Percentiles rank a stretch among this genome's conserved stretches.
Evolutionary conservation across 92 coral and sea anemone genomes (phyloP).

Genomic region (Blastomussa wellsi): DNA sequence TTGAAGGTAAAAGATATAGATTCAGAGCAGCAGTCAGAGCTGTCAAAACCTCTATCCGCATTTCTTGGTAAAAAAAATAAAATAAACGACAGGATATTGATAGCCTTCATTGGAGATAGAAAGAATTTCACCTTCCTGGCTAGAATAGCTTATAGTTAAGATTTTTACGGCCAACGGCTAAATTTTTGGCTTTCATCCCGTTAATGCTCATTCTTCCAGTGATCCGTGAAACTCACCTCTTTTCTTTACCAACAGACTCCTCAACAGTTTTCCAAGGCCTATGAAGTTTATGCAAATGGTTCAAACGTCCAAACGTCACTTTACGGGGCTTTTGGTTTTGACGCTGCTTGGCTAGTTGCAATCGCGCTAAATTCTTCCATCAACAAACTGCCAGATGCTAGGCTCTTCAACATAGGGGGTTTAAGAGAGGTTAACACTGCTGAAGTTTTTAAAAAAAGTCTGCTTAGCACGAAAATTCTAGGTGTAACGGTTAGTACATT

Average conservation of each 20-base stretch:
- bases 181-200: too few species aligned
- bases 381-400: slow-evolving; percentile 8
- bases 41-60: too few species aligned
- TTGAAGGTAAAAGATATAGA: too few species aligned
- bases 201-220: too few species aligned
- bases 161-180: too few species aligned
- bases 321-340: slow-evolving; percentile 74
- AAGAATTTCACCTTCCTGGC: too few species aligned
- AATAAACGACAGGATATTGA: too few species aligned
- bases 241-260: slow-evolving; percentile 54
- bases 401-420: slow-evolving; percentile 15
- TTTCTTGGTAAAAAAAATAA: too few species aligned
- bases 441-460: slow-evolving; percentile 43
- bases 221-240: too few species aligned
- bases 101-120: too few species aligned
- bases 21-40: too few species aligned
- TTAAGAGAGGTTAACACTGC: slow-evolving; percentile 29
- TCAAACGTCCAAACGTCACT: slow-evolving; percentile 33
- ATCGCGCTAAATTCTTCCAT: slow-evolving; percentile 63
- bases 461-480: slow-evolving; percentile 47
- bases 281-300: slow-evolving; percentile 28
- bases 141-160: too few species aligned
- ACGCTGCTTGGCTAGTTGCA: slow-evolving; percentile 82
- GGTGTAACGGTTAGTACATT: slow-evolving; percentile 73
- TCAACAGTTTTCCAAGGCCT: slow-evolving; percentile 42